phyloP scores from a whole-genome alignment of 2,797 vertebrate genomes.

The Megaceryle alcyon region DNA sequence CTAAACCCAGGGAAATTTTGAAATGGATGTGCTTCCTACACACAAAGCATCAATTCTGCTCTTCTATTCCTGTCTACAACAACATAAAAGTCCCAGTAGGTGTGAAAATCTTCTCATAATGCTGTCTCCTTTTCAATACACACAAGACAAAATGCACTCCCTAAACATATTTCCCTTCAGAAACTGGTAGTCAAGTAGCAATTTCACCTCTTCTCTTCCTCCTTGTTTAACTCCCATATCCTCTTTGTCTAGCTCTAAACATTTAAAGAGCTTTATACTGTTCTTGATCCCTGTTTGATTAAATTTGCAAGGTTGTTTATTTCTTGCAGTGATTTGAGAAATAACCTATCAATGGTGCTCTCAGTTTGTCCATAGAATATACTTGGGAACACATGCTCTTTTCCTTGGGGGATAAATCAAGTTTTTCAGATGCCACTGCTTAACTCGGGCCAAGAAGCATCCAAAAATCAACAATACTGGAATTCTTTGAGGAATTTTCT shows the following conservation, averaged over 20 bases:
- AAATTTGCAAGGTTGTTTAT: neutral
- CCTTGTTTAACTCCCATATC: neutral
- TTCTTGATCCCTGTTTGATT: neutral
- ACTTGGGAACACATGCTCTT: neutral
- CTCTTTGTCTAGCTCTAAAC: neutral
- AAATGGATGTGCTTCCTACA: constrained; percentile 38
- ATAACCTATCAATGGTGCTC: neutral
- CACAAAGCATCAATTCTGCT: constrained; percentile 9
- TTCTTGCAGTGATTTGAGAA: constrained; percentile 5
- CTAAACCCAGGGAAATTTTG: constrained; percentile 15
- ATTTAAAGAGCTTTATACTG: neutral
- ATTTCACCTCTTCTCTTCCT: neutral
- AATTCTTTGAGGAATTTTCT: neutral
- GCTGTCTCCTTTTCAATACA: constrained; percentile 43
- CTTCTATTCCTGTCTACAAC: constrained; percentile 44
- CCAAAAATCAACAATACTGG: neutral
- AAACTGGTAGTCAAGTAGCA: constrained; percentile 24
- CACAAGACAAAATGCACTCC: constrained; percentile 51
- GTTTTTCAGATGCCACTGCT: neutral
- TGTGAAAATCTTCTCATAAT: constrained; percentile 54
- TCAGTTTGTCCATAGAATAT: neutral
- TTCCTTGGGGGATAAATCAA: neutral
- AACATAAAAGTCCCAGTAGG: constrained; percentile 48
- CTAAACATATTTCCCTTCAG: constrained; percentile 33
- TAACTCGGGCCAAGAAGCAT: neutral